Evolutionary conservation across 2,113 vertebrate genomes (phyloP), one percentile per base, ranked within the genome.

Genomic region (Pseudorasbora parva): DNA sequence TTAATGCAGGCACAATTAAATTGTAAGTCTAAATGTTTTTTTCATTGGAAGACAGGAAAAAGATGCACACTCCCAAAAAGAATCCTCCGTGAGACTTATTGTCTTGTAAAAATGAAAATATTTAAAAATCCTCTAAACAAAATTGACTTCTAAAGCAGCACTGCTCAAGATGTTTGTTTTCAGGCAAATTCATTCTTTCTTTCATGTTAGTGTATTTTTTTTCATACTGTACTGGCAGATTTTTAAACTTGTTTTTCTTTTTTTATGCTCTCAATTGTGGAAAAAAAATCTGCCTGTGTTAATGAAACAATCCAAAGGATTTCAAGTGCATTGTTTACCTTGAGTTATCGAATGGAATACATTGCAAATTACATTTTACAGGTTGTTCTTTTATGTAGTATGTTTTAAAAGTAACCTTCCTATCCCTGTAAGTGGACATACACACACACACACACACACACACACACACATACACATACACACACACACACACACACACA

Each of bases 381-480:
- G 15, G 21, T 4, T 21, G 12, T 21, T 75, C 8, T n/a, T n/a
- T n/a, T n/a, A n/a, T n/a, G n/a, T n/a, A n/a, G n/a, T 54, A 9
- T 54, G 49, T 75, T 27, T 75, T 75, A 75, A 54, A 73, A 54
- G 47, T 30, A 54, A 41, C 64, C 33, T 30, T 68, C n/a, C 37
- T 14, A 45, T 73, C 43, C 5, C 15, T 75, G 45, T 0, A 54
- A 51, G 23, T 78, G 79, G 83, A 87, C 84, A 87, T 75, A 77
- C 87, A n/a, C 11, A 84, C 82, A 77, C 9, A 83, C 14, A 84
- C 82, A 77, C 9, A 77, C 8, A 51, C 60, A 21, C 10, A 47
- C 81, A n/a, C n/a, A n/a, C n/a, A n/a, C n/a, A n/a, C n/a, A n/a
- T n/a, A n/a, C n/a, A n/a, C n/a, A n/a, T n/a, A n/a, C 11, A 84